These are phyloP conservation scores for Ichneumoninae sp. DNA, from an alignment of 2,888 invertebrate genomes.

Conservation along the genomic window DNA sequence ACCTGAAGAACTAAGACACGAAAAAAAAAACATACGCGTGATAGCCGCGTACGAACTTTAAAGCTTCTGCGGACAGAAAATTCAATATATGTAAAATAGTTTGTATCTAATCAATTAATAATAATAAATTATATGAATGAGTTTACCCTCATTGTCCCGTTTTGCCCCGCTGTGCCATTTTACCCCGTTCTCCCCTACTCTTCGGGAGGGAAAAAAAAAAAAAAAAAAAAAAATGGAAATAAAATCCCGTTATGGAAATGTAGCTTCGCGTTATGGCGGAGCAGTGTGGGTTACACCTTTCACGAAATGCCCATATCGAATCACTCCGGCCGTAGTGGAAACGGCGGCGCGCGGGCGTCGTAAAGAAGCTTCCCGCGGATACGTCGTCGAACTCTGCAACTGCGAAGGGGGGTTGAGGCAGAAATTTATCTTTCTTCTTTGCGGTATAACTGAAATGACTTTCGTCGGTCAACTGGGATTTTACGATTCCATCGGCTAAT, in stretches of 20 bases:
- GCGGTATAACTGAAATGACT: slow-evolving; percentile 53
- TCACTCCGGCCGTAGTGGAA: slow-evolving; percentile 56
- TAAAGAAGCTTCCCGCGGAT: slow-evolving; percentile 44
- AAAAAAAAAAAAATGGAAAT: slow-evolving; percentile 76
- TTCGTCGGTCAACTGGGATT: slow-evolving; percentile 40
- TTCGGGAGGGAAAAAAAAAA: slow-evolving; percentile 63
- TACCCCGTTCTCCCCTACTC: too few species aligned
- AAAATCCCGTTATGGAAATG: slow-evolving; percentile 79
- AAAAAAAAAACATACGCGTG: too few species aligned
- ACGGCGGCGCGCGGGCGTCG: slow-evolving; percentile 36
- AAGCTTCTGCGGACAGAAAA: too few species aligned
- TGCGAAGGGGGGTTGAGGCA: neutral
- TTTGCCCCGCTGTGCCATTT: too few species aligned
- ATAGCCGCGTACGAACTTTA: too few species aligned
- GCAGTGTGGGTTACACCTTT: slow-evolving; percentile 60
- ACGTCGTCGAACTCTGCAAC: slow-evolving; percentile 31
- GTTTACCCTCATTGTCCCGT: too few species aligned
- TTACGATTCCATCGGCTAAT: slow-evolving; percentile 38
- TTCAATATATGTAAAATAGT: too few species aligned
- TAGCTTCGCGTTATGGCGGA: slow-evolving; percentile 34
- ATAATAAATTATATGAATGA: too few species aligned
- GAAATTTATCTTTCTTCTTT: slow-evolving; percentile 42
- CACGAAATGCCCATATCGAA: slow-evolving; percentile 69
- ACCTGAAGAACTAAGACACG: too few species aligned
- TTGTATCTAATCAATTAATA: too few species aligned